These are phyloP conservation scores for Episyrphus balteatus DNA, from an alignment of 1,140 invertebrate species.

Conservation along the genomic window DNA sequence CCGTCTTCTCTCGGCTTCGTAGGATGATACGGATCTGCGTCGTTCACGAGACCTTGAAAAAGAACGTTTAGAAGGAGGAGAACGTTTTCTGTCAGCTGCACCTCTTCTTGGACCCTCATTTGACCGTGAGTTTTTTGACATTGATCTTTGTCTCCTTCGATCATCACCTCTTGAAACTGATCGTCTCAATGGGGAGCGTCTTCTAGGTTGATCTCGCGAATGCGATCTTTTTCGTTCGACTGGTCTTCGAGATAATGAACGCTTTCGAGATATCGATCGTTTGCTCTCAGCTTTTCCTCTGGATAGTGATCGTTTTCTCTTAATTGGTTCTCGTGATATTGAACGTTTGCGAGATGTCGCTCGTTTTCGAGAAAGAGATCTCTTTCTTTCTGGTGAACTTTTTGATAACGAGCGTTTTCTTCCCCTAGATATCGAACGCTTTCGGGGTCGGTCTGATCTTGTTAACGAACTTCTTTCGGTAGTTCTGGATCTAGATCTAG, in stretches of 20 bases:
- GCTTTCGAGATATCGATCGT: too few species aligned
- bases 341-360: constrained; percentile 6
- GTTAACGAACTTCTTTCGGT: background rate
- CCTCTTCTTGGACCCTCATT: background rate
- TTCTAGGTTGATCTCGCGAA: constrained; percentile 8
- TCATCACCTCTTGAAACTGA: background rate
- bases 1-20: background rate
- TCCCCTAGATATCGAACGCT: too few species aligned
- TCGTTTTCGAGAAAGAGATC: too few species aligned
- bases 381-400: too few species aligned
- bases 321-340: constrained; percentile 7
- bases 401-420: too few species aligned
- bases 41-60: too few species aligned
- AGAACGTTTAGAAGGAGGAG: constrained; percentile 1
- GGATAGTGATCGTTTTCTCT: constrained; percentile 10
- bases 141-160: too few species aligned
- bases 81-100: background rate
- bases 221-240: constrained; percentile 11
- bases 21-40: too few species aligned
- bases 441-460: too few species aligned
- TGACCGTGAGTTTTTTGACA: too few species aligned
- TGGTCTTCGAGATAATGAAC: constrained; percentile 4
- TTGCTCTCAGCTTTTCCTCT: background rate
- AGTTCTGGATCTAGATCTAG: too few species aligned
- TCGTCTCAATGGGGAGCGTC: background rate